Evolutionary conservation across 2,797 vertebrate genomes (phyloP).

Genomic region (Galagoides demidoff): DNA sequence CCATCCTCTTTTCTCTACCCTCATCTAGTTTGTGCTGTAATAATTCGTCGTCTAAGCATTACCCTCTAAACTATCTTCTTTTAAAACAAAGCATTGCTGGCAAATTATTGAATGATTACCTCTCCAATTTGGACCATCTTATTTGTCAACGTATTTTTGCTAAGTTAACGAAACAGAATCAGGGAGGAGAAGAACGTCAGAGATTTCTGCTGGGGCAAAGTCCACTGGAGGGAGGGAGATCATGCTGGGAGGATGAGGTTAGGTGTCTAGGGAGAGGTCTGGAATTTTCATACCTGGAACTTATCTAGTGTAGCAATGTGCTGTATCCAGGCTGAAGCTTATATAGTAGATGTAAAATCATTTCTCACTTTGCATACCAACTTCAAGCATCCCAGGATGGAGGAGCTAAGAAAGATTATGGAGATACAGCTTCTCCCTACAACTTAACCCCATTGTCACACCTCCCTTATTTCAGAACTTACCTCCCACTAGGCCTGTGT

Average conservation of each 20-base stretch:
- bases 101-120: not conserved
- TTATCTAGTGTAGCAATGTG: not conserved
- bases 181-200: not conserved
- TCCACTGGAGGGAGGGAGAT: not conserved
- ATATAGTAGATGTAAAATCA: not conserved
- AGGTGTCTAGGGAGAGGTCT: not conserved
- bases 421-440: not conserved
- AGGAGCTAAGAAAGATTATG: not conserved
- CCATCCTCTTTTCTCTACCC: not conserved
- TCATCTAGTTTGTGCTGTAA: not conserved
- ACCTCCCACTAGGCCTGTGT: not conserved
- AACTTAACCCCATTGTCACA: not conserved
- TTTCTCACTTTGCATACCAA: not conserved
- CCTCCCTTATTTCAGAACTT: not conserved
- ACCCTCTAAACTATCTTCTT: not conserved
- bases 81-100: not conserved
- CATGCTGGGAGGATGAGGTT: rapidly evolving
- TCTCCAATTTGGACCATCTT: not conserved
- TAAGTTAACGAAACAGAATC: not conserved
- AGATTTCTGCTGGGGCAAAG: not conserved
- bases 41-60: not conserved
- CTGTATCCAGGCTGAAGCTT: not conserved
- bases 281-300: not conserved
- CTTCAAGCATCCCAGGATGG: not conserved
- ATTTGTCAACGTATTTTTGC: not conserved